phyloP scores from a whole-genome alignment of 2,797 vertebrate genomes.

The Poeciliopsis gracilis region DNA sequence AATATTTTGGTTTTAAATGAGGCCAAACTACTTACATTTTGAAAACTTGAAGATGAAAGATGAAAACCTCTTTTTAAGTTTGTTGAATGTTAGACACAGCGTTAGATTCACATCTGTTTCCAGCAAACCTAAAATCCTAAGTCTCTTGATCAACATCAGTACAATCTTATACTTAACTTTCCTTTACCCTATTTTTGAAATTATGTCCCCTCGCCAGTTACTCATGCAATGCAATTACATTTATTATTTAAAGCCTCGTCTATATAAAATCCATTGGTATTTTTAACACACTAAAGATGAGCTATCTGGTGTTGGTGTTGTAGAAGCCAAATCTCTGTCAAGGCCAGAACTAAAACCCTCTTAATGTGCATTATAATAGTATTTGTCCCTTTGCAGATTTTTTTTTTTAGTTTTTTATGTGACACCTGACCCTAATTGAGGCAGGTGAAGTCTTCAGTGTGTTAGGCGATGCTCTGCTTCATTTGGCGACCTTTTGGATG shows the following conservation, averaged over 20 bases:
- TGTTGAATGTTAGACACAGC: background rate
- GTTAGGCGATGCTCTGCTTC: background rate
- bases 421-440: background rate
- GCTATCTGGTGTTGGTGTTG: background rate
- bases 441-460: background rate
- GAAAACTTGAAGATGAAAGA: slow-evolving; percentile 15
- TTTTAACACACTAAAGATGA: background rate
- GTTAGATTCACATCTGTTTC: background rate
- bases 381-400: background rate
- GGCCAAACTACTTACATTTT: slow-evolving; percentile 30
- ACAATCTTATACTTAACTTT: background rate
- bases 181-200: background rate
- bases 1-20: slow-evolving; percentile 62
- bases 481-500: background rate
- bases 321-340: background rate
- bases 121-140: background rate
- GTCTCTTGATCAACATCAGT: background rate
- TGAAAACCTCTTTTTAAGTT: background rate
- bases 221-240: background rate
- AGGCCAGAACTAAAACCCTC: background rate
- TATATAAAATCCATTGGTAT: background rate
- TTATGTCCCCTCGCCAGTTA: background rate
- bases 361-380: background rate
- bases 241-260: background rate
- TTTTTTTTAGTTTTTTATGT: background rate